Evolutionary conservation across 30 jellyfish, hydroid and myxozoan species (phyloP).

Genomic region (Hydra vulgaris): DNA sequence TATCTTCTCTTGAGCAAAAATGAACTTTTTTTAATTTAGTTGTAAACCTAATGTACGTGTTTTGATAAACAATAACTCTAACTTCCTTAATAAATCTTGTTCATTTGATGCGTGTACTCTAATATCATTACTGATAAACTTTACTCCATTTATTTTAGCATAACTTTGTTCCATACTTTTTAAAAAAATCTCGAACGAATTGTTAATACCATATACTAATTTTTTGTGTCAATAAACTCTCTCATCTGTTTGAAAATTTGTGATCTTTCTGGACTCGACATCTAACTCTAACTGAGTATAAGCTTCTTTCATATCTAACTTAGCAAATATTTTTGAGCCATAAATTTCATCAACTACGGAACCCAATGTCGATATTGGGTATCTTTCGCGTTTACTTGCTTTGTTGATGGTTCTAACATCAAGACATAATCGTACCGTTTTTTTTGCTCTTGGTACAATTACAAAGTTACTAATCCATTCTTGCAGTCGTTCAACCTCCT

Average conservation of each 20-base stretch:
- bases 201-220: too few species aligned
- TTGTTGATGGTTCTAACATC: conserved; percentile 40
- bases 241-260: too few species aligned
- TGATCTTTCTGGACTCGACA: too few species aligned
- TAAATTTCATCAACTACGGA: conserved; percentile 10
- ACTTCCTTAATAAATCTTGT: background rate
- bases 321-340: conserved; percentile 34
- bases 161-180: background rate
- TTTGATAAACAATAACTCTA: too few species aligned
- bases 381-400: conserved; percentile 28
- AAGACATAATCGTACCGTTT: conserved; percentile 36
- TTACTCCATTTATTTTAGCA: conserved; percentile 23
- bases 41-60: too few species aligned
- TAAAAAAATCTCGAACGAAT: conserved; percentile 15
- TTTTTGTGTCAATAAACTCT: too few species aligned
- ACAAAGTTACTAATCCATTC: too few species aligned
- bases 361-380: conserved; percentile 35
- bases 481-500: too few species aligned
- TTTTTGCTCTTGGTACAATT: conserved; percentile 50
- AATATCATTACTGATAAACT: conserved; percentile 10
- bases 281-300: too few species aligned
- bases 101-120: conserved; percentile 6
- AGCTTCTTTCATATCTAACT: too few species aligned
- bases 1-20: conserved; percentile 19
- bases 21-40: conserved; percentile 5